phyloP scores from a whole-genome alignment of 2,113 vertebrate species.

The Desmodus rotundus region DNA sequence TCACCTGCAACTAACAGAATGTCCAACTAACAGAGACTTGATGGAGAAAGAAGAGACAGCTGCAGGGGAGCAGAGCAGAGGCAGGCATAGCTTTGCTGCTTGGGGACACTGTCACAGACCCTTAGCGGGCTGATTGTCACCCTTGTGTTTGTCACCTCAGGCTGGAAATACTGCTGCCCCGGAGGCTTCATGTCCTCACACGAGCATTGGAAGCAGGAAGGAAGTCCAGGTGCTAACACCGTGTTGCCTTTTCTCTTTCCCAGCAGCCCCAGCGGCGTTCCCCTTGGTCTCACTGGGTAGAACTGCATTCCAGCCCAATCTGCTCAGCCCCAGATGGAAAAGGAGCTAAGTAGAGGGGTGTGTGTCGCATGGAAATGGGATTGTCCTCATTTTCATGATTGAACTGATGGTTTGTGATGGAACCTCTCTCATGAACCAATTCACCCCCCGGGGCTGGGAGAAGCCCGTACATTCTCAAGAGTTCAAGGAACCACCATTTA shows the following conservation, averaged over 20 bases:
- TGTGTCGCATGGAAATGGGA: background rate
- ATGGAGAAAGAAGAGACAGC: background rate
- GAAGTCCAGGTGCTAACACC: background rate
- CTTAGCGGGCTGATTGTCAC: background rate
- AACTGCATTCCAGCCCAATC: background rate
- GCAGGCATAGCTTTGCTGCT: background rate
- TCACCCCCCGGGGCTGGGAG: background rate
- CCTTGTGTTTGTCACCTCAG: background rate
- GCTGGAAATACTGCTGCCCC: background rate
- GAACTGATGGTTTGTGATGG: background rate
- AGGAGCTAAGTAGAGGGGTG: background rate
- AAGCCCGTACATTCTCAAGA: background rate
- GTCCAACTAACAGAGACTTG: fast-evolving
- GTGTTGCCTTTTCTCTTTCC: too few relatives aligned
- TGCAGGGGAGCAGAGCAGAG: background rate
- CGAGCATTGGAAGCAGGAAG: background rate
- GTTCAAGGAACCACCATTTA: background rate
- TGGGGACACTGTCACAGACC: fast-evolving
- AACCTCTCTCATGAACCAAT: background rate
- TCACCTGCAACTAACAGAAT: background rate
- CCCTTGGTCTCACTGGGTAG: background rate
- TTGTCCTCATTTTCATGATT: too few relatives aligned
- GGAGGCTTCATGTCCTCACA: too few relatives aligned
- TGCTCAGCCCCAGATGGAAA: background rate
- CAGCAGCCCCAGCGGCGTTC: background rate